Evolutionary conservation across 2,113 vertebrate genomes (phyloP), one percentile per base, ranked within the genome.

Genomic region (Tiliqua scincoides): DNA sequence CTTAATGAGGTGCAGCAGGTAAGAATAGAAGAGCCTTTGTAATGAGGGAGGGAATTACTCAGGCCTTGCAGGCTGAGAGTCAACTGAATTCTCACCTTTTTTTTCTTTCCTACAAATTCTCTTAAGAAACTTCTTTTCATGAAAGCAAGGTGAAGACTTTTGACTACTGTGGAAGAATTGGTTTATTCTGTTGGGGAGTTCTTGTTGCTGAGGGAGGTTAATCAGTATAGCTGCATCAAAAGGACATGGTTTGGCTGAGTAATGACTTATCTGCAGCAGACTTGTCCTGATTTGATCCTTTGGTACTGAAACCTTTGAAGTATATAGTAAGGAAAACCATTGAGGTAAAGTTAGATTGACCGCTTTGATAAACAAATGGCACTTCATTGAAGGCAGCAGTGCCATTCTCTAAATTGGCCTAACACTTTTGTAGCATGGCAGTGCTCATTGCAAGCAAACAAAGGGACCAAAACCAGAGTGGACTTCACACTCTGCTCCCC

Each of bases 1-100:
- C 98, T 99, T 72, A 98, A 97, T 0, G 98, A 99, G 83, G 98
- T 99, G 27, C 99, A 99, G 93, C 98, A 99, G 98, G 99, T 99
- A 74, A 96, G 97, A 80, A 1, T 65, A 2, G 73, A 87, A 78
- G 54, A 82, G 21, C 1, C 70, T 27, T 71, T 76, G 4, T 25
- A 89, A 52, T 15, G 76, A 54, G 67, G 65, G 37, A 18, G 15
- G 17, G 7, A 48, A 48, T 35, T 89, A 14, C 35, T 72, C 79
- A 67, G 17, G 67, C 85, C 8, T 85, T 72, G 17, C 86, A 32
- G 11, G 23, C 30, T 90, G 1, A 0, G 14, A 25, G 8, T 35
- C 20, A 63, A 15, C 3, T 86, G 48, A 62, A 52, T 61, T 54
- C 54, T 83, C 57, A 80, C 17, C 27, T 75, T 5, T 71, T 21